Evolutionary conservation across 2,113 vertebrate species (phyloP), one percentile per base, ranked within the genome.

Genomic region (Cavia porcellus): DNA sequence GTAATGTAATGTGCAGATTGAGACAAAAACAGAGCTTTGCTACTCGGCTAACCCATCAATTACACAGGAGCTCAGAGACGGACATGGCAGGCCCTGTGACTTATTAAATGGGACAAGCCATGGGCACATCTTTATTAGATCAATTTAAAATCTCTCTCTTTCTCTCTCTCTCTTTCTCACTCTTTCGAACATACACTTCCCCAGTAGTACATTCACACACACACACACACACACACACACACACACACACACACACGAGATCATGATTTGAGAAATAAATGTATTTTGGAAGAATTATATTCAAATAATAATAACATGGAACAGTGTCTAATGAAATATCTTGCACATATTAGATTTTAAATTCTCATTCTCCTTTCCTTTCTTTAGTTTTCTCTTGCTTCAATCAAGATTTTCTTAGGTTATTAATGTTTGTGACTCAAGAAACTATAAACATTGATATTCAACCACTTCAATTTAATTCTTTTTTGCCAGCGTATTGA

Each of bases 71-170:
- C 38, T 52, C 66, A 81, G 68, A n/a, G 38, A 75, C 25, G 9
- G 94, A 74, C 45, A 84, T 50, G 91, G 61, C 32, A 96, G 94
- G 86, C 22, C 81, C 15, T 83, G 25, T 80, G 82, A 97, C 97
- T 96, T 93, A 90, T 57, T n/a, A n/a, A n/a, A n/a, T 79, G 84
- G 59, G 74, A 89, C 91, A 61, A 98, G 75, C 7, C 13, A 96
- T 89, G 74, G 85, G 92, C 47, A 38, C 42, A 95, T 84, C 87
- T 97, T 97, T 80, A 92, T 94, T 97, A 94, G 83, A 97, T 38
- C 38, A 38, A 38, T 38, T 38, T 38, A 38, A 38, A 38, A 38
- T 38, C 38, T 38, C 38, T 38, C 38, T 38, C 38, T 38, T 38
- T 38, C 38, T 38, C 38, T 38, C 38, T 38, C 38, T 38, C 38